Evolutionary conservation across 2,888 invertebrate genomes (phyloP).

Genomic region (Drosophila gaucha): DNA sequence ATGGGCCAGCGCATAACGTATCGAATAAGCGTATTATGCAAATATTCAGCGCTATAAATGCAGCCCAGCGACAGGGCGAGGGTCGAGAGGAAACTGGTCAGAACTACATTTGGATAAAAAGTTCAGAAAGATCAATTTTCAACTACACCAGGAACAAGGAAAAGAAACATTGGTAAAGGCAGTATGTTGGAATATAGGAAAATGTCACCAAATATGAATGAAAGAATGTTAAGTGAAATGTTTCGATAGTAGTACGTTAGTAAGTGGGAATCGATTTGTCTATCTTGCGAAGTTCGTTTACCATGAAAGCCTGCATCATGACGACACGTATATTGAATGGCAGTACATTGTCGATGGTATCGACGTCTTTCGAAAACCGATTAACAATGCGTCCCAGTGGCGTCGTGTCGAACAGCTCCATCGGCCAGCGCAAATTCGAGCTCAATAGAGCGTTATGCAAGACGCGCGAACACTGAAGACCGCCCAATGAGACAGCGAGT

Average conservation of each 20-base stretch:
- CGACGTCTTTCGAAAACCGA: slow-evolving; percentile 88
- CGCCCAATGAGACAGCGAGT: slow-evolving; percentile 84
- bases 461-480: slow-evolving; percentile 86
- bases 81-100: slow-evolving; percentile 81
- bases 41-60: slow-evolving; percentile 86
- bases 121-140: slow-evolving; percentile 4
- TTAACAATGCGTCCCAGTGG: slow-evolving; percentile 91
- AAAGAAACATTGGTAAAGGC: background rate
- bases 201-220: background rate
- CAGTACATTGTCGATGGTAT: slow-evolving; percentile 86
- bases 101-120: slow-evolving; percentile 63
- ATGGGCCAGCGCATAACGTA: slow-evolving; percentile 89
- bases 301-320: slow-evolving; percentile 84
- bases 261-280: background rate
- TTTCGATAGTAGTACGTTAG: slow-evolving; percentile 1
- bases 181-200: background rate
- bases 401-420: slow-evolving; percentile 92
- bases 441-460: slow-evolving; percentile 87
- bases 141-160: background rate
- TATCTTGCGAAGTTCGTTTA: slow-evolving; percentile 70
- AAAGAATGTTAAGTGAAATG: background rate
- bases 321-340: slow-evolving; percentile 85
- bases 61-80: slow-evolving; percentile 84
- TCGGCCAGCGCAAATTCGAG: slow-evolving; percentile 88
- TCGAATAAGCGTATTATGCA: slow-evolving; percentile 87